Base-by-base conservation (phyloP, 1,140 invertebrate species). In the Hycleus cichorii region DNA sequence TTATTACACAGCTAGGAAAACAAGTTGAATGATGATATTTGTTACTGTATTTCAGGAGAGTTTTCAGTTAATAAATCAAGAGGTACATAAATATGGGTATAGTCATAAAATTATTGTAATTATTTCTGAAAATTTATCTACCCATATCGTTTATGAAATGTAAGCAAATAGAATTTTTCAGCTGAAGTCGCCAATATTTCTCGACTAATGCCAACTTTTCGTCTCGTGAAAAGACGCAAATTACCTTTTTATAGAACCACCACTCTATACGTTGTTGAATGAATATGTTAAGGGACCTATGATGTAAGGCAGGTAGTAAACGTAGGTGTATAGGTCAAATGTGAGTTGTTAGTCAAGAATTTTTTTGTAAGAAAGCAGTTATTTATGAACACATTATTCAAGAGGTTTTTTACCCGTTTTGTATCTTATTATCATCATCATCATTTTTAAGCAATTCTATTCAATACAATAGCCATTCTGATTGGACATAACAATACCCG, bases 371-470 rank as follows among this genome's bases (percentile, higher is more conserved):
- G 56, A 58, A 58, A 58, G 56, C 49, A 45, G 56, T 50, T 58
- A 49, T 58, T 58, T 58, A 58, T 58, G 56, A 46, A 58, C 47
- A 50, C 47, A 49, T 58, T 58, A 58, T 58, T 58, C 49, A 54
- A 47, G 18, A 18, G 10, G 49, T 59, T 43, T 55, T 59, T 44
- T 84, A 3, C 7, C 32, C 32, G 32, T 32, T 32, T 32, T 32
- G 2, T 32, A 32, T 32, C 32, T 32, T 32, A 32, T 32, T 32
- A 32, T 32, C 7, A 32, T 32, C 32, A 32, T 18, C 18, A 18
- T 18, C 18, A 7, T 42, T 42, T 42, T 42, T 42, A 42, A 3
- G 11, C 40, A 42, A 42, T 42, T 42, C 10, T 8, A 42, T 42
- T 42, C 11, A 42, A 42, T 39, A 39, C 40, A 42, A 42, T 42